Conservation (phyloP, 2,888 invertebrate species). For the Heteropelma amictum region DNA sequence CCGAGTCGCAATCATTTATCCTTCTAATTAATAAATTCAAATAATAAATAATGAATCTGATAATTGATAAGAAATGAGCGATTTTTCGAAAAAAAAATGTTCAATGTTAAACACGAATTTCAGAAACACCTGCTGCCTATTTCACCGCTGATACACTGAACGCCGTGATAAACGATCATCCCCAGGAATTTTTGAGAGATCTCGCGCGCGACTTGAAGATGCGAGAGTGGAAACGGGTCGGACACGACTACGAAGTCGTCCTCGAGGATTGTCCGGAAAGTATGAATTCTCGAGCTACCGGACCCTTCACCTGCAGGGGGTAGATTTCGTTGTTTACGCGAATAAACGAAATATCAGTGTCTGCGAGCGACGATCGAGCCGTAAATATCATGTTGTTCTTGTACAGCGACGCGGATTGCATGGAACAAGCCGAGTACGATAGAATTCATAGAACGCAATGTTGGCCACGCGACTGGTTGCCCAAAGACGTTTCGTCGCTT, state of each 20-base stretch:
- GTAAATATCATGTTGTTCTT: too few relatives aligned
- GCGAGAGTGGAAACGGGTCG: conserved; percentile 80
- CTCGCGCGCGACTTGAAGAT: conserved; percentile 79
- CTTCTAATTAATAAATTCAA: too few relatives aligned
- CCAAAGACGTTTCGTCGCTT: conserved; percentile 86
- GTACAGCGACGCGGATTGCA: conserved; percentile 65
- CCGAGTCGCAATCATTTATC: too few relatives aligned
- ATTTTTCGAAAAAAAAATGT: background rate
- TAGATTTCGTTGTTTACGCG: too few relatives aligned
- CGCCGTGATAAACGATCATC: conserved; percentile 65
- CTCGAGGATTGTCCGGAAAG: conserved; percentile 83
- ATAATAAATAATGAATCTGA: background rate
- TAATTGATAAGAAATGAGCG: background rate
- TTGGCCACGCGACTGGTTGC: conserved; percentile 97
- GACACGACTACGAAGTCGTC: conserved; percentile 82
- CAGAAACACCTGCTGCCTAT: conserved; percentile 43
- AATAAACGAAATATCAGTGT: too few relatives aligned
- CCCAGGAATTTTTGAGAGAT: conserved; percentile 78
- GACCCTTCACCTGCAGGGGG: conserved; percentile 79
- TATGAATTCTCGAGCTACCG: conserved; percentile 76
- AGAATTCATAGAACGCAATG: conserved; percentile 83
- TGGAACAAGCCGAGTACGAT: conserved; percentile 65
- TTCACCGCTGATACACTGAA: conserved; percentile 57
- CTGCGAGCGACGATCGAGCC: background rate
- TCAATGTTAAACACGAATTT: background rate